These are phyloP conservation scores for Ypsolopha sequella DNA, from an alignment of 2,888 invertebrate genomes.

Conservation along the genomic window DNA sequence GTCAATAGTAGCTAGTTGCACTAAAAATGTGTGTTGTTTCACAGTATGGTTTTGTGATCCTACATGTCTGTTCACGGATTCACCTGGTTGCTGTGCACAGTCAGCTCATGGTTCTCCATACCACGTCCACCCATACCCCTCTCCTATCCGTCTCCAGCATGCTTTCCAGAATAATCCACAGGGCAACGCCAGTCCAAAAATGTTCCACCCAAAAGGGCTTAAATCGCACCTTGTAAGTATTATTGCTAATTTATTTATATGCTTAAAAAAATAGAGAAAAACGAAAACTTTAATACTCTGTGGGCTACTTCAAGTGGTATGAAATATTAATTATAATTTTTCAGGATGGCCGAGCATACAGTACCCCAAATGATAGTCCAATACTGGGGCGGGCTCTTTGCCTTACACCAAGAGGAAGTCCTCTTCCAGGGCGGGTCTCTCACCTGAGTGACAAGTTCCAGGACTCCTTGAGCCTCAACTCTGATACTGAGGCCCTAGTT, in stretches of 20 bases:
- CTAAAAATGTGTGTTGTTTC: conserved; percentile 26
- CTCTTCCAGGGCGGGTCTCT: conserved; percentile 58
- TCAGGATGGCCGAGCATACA: conserved; percentile 44
- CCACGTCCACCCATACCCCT: conserved; percentile 79
- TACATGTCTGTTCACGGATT: conserved; percentile 57
- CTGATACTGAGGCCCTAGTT: conserved; percentile 80
- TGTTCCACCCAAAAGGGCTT: conserved; percentile 74
- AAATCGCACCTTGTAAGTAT: conserved; percentile 69
- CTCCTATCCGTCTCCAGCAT: conserved; percentile 72
- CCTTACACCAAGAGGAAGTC: conserved; percentile 61
- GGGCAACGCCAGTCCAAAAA: conserved; percentile 50
- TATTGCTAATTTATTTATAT: background rate
- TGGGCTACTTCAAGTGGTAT: too few species aligned
- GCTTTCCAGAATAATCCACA: conserved; percentile 63
- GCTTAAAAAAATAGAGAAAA: too few species aligned
- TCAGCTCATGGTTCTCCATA: conserved; percentile 77
- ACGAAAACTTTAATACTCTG: too few species aligned
- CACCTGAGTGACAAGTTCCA: conserved; percentile 65
- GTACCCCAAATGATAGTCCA: conserved; percentile 55
- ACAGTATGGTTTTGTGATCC: conserved; percentile 51
- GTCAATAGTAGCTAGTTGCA: background rate
- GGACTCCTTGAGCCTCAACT: conserved; percentile 74
- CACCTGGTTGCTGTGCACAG: conserved; percentile 27
- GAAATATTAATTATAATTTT: conserved; percentile 28
- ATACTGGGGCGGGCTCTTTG: conserved; percentile 56